A percentile compares a stretch with the other conserved stretches of the same genome.
Conservation (phyloP, 2,888 invertebrate species). For the Trissolcus japonicus region DNA sequence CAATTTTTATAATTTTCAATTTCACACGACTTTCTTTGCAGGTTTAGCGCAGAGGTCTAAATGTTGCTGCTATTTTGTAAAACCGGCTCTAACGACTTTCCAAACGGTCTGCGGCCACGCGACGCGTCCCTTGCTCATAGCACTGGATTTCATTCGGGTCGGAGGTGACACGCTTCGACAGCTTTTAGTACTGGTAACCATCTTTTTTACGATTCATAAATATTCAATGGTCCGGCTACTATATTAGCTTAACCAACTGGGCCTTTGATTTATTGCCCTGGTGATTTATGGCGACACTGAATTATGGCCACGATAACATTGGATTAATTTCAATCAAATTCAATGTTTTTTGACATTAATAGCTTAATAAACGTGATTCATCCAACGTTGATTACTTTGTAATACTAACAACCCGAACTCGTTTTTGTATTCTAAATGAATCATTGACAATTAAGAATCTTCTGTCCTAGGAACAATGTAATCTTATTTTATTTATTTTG, state of each 20-base stretch:
- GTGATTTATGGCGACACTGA: slow-evolving; percentile 51
- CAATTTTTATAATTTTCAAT: too few relatives aligned
- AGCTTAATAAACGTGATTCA: slow-evolving; percentile 11
- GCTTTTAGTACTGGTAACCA: slow-evolving; percentile 57
- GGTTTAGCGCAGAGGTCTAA: slow-evolving; percentile 40
- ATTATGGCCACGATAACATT: slow-evolving; percentile 39
- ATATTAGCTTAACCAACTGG: slow-evolving; percentile 48
- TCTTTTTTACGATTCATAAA: slow-evolving; percentile 58
- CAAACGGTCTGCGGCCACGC: slow-evolving; percentile 56
- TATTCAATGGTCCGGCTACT: slow-evolving; percentile 53
- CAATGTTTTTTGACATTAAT: slow-evolving; percentile 42
- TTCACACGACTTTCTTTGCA: too few relatives aligned
- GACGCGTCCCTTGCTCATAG: slow-evolving; percentile 50
- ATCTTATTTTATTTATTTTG: too few relatives aligned
- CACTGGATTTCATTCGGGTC: slow-evolving; percentile 52
- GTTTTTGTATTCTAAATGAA: too few relatives aligned
- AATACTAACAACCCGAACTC: too few relatives aligned
- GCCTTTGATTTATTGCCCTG: slow-evolving; percentile 45
- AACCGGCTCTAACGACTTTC: slow-evolving; percentile 49
- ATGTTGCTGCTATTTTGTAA: slow-evolving; percentile 51
- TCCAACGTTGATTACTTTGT: too few relatives aligned
- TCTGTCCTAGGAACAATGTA: too few relatives aligned
- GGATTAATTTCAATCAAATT: slow-evolving; percentile 45
- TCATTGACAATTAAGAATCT: too few relatives aligned
- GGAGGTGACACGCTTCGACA: slow-evolving; percentile 58